Evolutionary conservation across 2,113 vertebrate species (phyloP).

Genomic region (Poeciliopsis occidentalis): DNA sequence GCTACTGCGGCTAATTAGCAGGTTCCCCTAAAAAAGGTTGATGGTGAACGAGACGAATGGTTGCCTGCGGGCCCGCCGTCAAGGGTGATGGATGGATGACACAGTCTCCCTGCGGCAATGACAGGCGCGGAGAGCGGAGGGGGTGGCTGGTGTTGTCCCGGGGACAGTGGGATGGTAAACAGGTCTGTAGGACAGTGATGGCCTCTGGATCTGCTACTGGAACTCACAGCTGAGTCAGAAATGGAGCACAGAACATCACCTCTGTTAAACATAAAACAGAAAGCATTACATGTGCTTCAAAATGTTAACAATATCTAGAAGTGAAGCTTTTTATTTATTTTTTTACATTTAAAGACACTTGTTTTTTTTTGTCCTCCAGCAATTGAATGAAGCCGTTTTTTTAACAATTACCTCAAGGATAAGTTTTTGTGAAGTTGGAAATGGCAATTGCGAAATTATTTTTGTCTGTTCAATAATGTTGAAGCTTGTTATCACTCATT

Average conservation of each 20-base stretch:
- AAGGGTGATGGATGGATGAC: conserved; percentile 69
- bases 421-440: background rate
- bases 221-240: conserved; percentile 39
- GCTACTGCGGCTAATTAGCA: conserved; percentile 61
- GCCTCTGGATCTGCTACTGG: conserved; percentile 55
- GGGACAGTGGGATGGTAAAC: conserved; percentile 47
- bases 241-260: conserved; percentile 42
- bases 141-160: conserved; percentile 12
- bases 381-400: background rate
- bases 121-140: conserved; percentile 22
- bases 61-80: conserved; percentile 40
- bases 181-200: conserved; percentile 56
- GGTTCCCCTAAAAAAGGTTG: conserved; percentile 30
- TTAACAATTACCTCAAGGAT: background rate
- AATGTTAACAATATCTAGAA: background rate
- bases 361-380: background rate
- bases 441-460: background rate
- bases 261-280: conserved; percentile 4
- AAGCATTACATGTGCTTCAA: background rate
- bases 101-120: conserved; percentile 61
- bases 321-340: background rate
- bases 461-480: background rate
- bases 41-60: conserved; percentile 42
- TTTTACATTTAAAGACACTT: background rate
- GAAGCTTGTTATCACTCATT: background rate